These are phyloP conservation scores for Rhinopomastus cyanomelas DNA, from an alignment of 2,113 vertebrate species.

Conservation along the genomic window DNA sequence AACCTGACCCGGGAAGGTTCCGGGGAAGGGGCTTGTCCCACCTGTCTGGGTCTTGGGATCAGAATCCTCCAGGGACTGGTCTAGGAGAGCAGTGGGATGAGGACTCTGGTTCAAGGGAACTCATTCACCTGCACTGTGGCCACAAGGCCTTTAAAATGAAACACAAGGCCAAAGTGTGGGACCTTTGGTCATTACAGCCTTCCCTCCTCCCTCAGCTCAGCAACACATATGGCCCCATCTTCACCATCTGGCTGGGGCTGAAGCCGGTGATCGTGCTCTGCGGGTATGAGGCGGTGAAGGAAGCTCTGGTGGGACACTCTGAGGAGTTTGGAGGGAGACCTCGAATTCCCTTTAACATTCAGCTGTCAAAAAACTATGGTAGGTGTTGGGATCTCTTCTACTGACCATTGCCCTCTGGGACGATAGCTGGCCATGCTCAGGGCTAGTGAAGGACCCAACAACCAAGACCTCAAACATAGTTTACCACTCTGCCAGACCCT, in stretches of 20 bases:
- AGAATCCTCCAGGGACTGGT: not conserved
- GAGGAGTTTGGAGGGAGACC: conserved; percentile 58
- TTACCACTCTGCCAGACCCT: not conserved
- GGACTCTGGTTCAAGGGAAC: accelerated
- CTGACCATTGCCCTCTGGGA: no score
- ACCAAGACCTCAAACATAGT: not conserved
- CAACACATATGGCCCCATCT: conserved; percentile 29
- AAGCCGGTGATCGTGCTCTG: conserved; percentile 48
- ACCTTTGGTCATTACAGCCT: not conserved
- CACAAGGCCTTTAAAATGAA: accelerated
- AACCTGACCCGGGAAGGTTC: not conserved
- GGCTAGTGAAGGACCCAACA: not conserved
- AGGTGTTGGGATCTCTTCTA: not conserved
- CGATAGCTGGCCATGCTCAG: accelerated
- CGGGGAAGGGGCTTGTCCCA: no score
- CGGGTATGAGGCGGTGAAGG: conserved; percentile 23
- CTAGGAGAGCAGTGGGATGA: accelerated
- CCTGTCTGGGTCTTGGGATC: not conserved
- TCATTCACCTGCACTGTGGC: accelerated
- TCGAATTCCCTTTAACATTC: not conserved
- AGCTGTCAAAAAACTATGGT: conserved; percentile 25
- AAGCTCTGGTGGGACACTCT: conserved; percentile 41
- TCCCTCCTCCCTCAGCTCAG: conserved; percentile 26
- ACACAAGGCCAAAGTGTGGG: accelerated
- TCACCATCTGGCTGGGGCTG: conserved; percentile 59